Evolutionary conservation across 2,888 invertebrate species (phyloP).

Genomic region (Aleiodes alternator): DNA sequence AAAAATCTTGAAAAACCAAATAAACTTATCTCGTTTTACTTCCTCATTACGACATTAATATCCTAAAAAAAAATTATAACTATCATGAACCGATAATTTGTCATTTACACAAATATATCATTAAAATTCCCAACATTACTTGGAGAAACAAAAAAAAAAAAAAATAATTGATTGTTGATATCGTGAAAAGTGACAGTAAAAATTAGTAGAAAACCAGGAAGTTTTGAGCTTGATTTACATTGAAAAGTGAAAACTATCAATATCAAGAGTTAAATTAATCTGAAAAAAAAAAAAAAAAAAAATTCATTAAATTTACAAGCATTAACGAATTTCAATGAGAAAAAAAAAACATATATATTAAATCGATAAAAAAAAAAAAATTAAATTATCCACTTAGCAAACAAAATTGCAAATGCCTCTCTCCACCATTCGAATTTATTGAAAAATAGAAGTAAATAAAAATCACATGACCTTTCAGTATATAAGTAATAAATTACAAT

Average conservation of each 20-base stretch:
- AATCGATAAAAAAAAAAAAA: constrained; percentile 5
- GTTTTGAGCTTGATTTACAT: neutral
- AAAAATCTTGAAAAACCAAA: no score
- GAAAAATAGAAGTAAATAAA: neutral
- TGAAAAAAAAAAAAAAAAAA: constrained; percentile 11
- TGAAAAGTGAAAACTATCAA: constrained; percentile 6
- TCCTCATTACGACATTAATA: neutral
- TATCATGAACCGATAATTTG: no score
- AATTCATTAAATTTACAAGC: neutral
- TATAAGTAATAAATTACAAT: constrained; percentile 16
- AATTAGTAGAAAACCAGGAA: constrained; percentile 5
- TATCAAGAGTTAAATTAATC: neutral
- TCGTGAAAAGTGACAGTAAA: constrained; percentile 3
- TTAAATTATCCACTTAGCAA: neutral
- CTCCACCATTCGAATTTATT: neutral
- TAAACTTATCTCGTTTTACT: no score
- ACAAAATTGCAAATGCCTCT: neutral
- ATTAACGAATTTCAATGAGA: neutral
- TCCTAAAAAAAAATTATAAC: neutral
- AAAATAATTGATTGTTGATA: neutral
- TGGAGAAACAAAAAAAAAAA: no score
- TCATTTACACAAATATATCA: no score
- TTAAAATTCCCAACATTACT: no score
- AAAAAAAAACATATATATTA: no score
- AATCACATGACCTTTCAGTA: constrained; percentile 21